These are phyloP conservation scores for Poecilia velifera DNA, from an alignment of 2,797 vertebrate genomes.

Conservation along the genomic window DNA sequence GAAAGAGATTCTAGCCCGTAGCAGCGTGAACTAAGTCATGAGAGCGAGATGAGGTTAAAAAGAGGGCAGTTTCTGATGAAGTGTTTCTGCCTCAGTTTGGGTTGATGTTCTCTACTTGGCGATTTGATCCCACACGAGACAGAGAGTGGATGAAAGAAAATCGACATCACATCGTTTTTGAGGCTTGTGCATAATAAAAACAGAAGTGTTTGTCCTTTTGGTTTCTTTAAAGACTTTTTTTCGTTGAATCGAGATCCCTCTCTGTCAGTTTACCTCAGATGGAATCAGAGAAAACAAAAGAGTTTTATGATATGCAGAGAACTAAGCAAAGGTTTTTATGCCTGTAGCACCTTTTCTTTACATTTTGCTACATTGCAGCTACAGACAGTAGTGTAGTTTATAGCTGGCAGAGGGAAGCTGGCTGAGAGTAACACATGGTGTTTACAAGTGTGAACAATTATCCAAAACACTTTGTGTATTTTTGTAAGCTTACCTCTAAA, in stretches of 20 bases:
- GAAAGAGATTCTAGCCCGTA: neutral
- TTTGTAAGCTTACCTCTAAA: neutral
- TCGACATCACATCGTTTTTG: neutral
- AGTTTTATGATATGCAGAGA: too few species aligned
- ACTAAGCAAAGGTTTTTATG: neutral
- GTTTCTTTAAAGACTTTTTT: neutral
- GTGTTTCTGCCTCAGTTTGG: neutral
- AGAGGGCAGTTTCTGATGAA: neutral
- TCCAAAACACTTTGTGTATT: neutral
- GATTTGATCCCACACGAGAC: neutral
- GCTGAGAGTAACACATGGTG: neutral
- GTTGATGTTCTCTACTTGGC: neutral
- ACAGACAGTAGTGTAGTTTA: neutral
- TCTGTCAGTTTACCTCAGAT: neutral
- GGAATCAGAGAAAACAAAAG: neutral
- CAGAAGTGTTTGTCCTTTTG: neutral
- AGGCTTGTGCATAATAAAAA: neutral
- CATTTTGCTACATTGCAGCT: neutral
- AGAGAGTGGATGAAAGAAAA: neutral
- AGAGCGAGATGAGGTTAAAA: neutral
- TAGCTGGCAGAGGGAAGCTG: neutral
- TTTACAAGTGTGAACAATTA: neutral
- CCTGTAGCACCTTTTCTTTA: neutral
- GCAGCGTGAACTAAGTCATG: neutral
- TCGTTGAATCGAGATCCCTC: neutral